These are phyloP conservation scores for Orthonevra nobilis DNA, from an alignment of 2,888 invertebrate species.

Conservation along the genomic window DNA sequence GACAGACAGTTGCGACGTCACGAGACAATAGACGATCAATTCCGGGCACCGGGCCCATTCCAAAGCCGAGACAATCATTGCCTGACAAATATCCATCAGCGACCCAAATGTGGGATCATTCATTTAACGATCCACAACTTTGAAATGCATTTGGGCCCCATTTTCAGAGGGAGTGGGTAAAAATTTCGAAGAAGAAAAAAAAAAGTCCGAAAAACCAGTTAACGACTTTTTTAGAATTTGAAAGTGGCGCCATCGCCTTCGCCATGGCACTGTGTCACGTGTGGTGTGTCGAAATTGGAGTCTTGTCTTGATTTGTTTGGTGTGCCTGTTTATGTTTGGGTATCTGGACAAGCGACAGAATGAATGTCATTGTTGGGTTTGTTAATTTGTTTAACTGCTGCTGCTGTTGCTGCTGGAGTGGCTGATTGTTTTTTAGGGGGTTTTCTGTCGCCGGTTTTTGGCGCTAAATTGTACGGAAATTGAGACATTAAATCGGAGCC, in stretches of 20 bases:
- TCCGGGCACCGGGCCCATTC: slow-evolving; percentile 25
- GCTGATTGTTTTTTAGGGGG: slow-evolving; percentile 12
- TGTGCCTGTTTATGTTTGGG: not conserved
- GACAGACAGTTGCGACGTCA: slow-evolving; percentile 26
- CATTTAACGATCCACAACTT: slow-evolving; percentile 63
- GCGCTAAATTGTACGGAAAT: slow-evolving; percentile 40
- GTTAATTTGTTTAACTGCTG: slow-evolving; percentile 43
- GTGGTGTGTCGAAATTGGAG: slow-evolving; percentile 52
- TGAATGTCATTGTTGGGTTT: slow-evolving; percentile 51
- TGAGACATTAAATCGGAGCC: slow-evolving; percentile 47
- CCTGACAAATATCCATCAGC: slow-evolving; percentile 55
- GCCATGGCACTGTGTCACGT: slow-evolving; percentile 65
- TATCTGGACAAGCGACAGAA: slow-evolving; percentile 35
- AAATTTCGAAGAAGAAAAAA: not conserved
- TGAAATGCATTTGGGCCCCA: no score
- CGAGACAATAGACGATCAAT: slow-evolving; percentile 38
- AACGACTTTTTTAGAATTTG: slow-evolving; percentile 57
- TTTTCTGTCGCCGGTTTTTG: slow-evolving; percentile 21
- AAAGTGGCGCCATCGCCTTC: slow-evolving; percentile 67
- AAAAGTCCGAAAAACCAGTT: slow-evolving; percentile 50
- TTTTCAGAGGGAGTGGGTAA: slow-evolving; percentile 9
- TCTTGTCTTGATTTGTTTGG: slow-evolving; percentile 4
- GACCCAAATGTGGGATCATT: slow-evolving; percentile 63
- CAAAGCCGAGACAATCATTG: slow-evolving; percentile 52
- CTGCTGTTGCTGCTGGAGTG: slow-evolving; percentile 10